phyloP scores from a whole-genome alignment of 1,140 invertebrate genomes.

The Dinothrombium tinctorium region DNA sequence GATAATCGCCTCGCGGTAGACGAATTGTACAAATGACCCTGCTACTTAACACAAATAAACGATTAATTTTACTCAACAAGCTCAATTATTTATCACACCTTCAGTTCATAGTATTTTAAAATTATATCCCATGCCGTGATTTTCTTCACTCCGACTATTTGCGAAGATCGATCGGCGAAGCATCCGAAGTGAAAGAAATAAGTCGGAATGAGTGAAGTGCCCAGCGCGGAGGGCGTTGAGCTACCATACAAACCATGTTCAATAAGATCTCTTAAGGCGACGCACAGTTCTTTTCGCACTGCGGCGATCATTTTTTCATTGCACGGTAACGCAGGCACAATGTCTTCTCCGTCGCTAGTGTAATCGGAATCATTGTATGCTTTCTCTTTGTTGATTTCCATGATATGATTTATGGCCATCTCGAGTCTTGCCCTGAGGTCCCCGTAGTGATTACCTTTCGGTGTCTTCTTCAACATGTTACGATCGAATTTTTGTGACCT shows the following conservation, averaged over 20 bases:
- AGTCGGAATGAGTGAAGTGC: not conserved
- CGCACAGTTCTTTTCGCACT: slow-evolving; percentile 70
- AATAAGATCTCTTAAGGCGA: slow-evolving; percentile 65
- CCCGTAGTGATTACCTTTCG: slow-evolving; percentile 68
- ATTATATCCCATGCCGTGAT: slow-evolving; percentile 70
- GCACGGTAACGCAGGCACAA: slow-evolving; percentile 25
- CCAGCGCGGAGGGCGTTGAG: not conserved
- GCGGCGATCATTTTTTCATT: slow-evolving; percentile 53
- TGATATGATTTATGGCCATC: slow-evolving; percentile 54
- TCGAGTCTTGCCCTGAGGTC: slow-evolving; percentile 78
- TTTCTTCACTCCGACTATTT: not conserved
- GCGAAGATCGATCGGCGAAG: slow-evolving; percentile 36
- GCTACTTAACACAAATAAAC: slow-evolving; percentile 11
- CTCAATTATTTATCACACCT: slow-evolving; percentile 19
- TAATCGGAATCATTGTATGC: slow-evolving; percentile 29
- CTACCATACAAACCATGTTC: slow-evolving; percentile 60
- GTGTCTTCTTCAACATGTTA: slow-evolving; percentile 59
- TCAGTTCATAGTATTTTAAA: slow-evolving; percentile 63
- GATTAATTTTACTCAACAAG: not conserved
- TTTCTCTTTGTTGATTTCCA: slow-evolving; percentile 21
- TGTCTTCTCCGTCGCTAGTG: slow-evolving; percentile 35
- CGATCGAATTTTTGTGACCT: slow-evolving; percentile 31
- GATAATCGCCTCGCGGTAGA: slow-evolving; percentile 86
- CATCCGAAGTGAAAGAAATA: slow-evolving; percentile 38
- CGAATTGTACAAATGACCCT: slow-evolving; percentile 73